These are phyloP conservation scores for Henricia sp. DNA, from an alignment of 53 echinoderm and acorn worm species.

Conservation along the genomic window DNA sequence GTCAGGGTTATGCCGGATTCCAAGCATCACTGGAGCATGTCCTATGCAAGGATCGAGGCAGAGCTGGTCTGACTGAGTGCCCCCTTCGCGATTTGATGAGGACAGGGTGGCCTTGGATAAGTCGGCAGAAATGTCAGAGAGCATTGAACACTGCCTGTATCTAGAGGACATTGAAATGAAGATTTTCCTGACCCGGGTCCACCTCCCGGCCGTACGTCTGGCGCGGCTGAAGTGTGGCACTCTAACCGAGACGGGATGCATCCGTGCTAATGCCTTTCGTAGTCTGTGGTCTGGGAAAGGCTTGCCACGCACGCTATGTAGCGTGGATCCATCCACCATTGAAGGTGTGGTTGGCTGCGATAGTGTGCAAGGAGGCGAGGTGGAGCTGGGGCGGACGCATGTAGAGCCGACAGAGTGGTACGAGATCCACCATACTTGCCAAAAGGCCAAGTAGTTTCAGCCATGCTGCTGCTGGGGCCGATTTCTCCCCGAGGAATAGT, in stretches of 20 bases:
- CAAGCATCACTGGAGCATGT: slow-evolving; percentile 49
- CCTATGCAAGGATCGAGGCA: slow-evolving; percentile 13
- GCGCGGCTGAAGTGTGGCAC: not conserved
- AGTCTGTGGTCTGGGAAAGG: not conserved
- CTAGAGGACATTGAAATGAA: slow-evolving; percentile 21
- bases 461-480: too few species aligned
- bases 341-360: too few species aligned
- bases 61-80: slow-evolving; percentile 24
- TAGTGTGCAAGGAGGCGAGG: too few species aligned
- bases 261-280: not conserved
- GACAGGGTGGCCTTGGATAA: not conserved
- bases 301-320: too few species aligned
- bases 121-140: not conserved
- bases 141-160: slow-evolving; percentile 16
- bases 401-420: not conserved
- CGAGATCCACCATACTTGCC: slow-evolving; percentile 29
- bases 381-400: too few species aligned
- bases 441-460: slow-evolving; percentile 7
- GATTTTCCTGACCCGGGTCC: not conserved
- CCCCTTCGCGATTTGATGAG: slow-evolving; percentile 20
- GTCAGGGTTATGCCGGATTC: not conserved
- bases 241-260: slow-evolving; percentile 11
- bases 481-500: too few species aligned
- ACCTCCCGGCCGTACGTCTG: not conserved
- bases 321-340: not conserved